Base-by-base conservation (phyloP, 2,113 vertebrate genomes). In the Erpornis zantholeuca region DNA sequence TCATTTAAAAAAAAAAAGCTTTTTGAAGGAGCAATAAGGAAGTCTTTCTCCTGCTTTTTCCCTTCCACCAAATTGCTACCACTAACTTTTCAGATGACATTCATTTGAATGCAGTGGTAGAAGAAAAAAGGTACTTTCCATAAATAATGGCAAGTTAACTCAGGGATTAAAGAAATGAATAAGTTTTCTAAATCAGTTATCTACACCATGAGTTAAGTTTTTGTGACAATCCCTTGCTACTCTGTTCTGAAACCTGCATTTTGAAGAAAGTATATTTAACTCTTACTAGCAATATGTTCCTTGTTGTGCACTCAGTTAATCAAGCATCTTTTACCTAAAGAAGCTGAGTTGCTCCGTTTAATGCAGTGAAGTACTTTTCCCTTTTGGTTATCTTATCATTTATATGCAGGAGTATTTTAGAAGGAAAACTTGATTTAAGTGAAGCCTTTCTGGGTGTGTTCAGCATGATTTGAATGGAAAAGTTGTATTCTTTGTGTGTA, bases 121-220 rank as follows among this genome's bases (percentile, higher is more conserved):
- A 96, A 95, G 82, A 90, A 94, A 90, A 96, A 97, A 92, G 73
- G 89, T 88, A 97, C 95, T 97, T 97, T 94, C 88, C 88, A 89
- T 97, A 94, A 97, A 71, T 97, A 95, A 97, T 97, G 97, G 97
- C 72, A 66, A 97, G 92, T 97, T 95, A 97, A 98, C 98, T 98
- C 98, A 98, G 85, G 97, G 97, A 98, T 97, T 98, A 95, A 82
- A 97, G 97, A 97, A 96, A 96, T 82, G 8, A 96, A 8, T 97
- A 96, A 52, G 22, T 85, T 96, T 95, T 96, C 93, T 96, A 95
- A 71, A 94, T 96, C 81, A 65, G 69, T 90, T 92, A 69, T 53
- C 63, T 82, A 76, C 50, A 91, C 82, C 31, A 45, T 63, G 66
- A 72, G 49, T 88, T 90, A 77, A 38, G 72, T 93, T 96, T 93